Percentiles rank a stretch among this genome's conserved stretches.
These are phyloP conservation scores for Caenorhabditis latens DNA, from an alignment of 1,140 invertebrate genomes.

Conservation along the genomic window DNA sequence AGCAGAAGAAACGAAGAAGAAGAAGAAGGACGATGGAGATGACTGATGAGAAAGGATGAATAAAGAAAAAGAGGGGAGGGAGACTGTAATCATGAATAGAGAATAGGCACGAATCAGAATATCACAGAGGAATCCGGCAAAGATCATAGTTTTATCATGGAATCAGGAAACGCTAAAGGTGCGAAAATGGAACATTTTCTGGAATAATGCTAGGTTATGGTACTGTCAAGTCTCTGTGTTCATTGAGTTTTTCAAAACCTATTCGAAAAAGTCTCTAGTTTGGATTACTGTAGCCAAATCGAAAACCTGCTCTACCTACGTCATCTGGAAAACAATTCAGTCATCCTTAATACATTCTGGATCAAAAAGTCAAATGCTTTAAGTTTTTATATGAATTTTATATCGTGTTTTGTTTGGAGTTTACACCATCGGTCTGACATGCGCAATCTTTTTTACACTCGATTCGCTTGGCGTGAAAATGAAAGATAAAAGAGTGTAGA, in stretches of 20 bases:
- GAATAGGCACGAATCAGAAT: constrained; percentile 21
- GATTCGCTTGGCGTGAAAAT: constrained; percentile 25
- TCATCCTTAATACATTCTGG: too few species aligned
- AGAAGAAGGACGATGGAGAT: neutral
- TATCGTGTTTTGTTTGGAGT: constrained; percentile 21
- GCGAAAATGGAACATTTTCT: neutral
- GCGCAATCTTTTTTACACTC: constrained; percentile 19
- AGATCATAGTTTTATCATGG: neutral
- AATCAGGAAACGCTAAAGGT: neutral
- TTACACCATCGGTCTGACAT: neutral
- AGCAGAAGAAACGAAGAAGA: neutral
- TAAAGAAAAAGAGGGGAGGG: neutral
- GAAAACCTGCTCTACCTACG: too few species aligned
- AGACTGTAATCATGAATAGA: constrained; percentile 23
- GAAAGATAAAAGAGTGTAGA: constrained; percentile 22
- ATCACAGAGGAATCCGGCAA: neutral
- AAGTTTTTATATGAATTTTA: neutral
- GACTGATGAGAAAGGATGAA: constrained; percentile 33
- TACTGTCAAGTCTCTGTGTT: too few species aligned
- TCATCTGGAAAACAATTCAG: too few species aligned
- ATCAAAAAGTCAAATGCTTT: too few species aligned
- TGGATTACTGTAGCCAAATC: too few species aligned
- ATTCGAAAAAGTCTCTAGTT: too few species aligned
- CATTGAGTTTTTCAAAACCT: too few species aligned
- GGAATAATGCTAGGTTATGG: too few species aligned